phyloP scores from a whole-genome alignment of 2,113 vertebrate genomes.

The Thryonomys swinderianus region DNA sequence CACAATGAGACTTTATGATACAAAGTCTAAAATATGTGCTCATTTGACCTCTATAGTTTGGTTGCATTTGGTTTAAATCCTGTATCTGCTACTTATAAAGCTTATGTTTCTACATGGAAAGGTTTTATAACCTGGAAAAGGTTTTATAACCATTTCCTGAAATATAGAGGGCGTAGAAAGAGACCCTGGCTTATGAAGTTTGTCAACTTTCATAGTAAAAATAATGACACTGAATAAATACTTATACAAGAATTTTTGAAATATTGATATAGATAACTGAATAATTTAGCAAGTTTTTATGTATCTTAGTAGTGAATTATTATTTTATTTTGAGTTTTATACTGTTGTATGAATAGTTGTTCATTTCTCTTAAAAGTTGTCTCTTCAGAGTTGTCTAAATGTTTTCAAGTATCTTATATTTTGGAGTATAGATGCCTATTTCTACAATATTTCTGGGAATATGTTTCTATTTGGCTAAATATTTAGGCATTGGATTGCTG shows the following conservation, averaged over 20 bases:
- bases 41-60: background rate
- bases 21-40: background rate
- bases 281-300: background rate
- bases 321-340: background rate
- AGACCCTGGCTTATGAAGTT: background rate
- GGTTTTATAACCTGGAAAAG: background rate
- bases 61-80: background rate
- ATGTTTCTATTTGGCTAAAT: background rate
- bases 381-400: background rate
- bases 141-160: background rate
- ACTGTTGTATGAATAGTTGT: background rate
- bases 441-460: background rate
- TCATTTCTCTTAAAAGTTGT: background rate
- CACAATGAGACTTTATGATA: background rate
- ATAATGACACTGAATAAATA: background rate
- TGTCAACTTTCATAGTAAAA: background rate
- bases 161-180: accelerated
- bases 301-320: background rate
- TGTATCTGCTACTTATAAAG: background rate
- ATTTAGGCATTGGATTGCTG: background rate
- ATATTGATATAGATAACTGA: background rate
- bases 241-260: background rate
- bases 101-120: background rate
- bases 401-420: background rate
- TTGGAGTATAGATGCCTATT: background rate